Percentiles rank a stretch among this genome's conserved stretches.
Conservation (phyloP, 2,888 invertebrate genomes). For the Leucoma salicis region DNA sequence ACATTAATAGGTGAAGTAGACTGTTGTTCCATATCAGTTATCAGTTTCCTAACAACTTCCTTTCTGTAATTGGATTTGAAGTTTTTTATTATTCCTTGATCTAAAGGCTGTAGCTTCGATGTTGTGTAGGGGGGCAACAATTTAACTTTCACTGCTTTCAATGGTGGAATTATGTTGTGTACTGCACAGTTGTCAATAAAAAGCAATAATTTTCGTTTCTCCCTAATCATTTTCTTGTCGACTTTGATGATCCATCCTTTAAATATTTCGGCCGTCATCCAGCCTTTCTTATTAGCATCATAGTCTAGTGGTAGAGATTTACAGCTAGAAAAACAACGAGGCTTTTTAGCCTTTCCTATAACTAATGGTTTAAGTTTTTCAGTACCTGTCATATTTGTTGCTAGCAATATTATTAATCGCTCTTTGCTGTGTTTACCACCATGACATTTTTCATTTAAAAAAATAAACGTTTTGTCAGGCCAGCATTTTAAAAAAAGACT, state of each 20-base stretch:
- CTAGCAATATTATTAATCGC: too few relatives aligned
- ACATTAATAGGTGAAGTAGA: conserved; percentile 18
- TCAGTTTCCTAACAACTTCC: neutral
- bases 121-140: neutral
- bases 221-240: neutral
- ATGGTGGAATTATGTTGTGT: too few relatives aligned
- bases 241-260: conserved; percentile 1
- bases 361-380: conserved; percentile 13
- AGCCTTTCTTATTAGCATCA: conserved; percentile 15
- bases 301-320: conserved; percentile 17
- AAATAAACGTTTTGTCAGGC: too few relatives aligned
- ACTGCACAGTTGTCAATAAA: too few relatives aligned
- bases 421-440: too few relatives aligned
- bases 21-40: conserved; percentile 17
- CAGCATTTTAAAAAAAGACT: conserved; percentile 11
- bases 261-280: conserved; percentile 23
- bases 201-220: conserved; percentile 9
- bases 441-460: too few relatives aligned
- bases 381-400: conserved; percentile 16
- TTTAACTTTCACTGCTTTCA: too few relatives aligned
- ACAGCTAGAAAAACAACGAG: conserved; percentile 22
- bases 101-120: neutral
- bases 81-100: neutral
- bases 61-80: neutral
- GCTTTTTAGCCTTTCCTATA: conserved; percentile 12